These are phyloP conservation scores for Phrixothrix hirtus DNA, from an alignment of 2,888 invertebrate genomes.

Conservation along the genomic window DNA sequence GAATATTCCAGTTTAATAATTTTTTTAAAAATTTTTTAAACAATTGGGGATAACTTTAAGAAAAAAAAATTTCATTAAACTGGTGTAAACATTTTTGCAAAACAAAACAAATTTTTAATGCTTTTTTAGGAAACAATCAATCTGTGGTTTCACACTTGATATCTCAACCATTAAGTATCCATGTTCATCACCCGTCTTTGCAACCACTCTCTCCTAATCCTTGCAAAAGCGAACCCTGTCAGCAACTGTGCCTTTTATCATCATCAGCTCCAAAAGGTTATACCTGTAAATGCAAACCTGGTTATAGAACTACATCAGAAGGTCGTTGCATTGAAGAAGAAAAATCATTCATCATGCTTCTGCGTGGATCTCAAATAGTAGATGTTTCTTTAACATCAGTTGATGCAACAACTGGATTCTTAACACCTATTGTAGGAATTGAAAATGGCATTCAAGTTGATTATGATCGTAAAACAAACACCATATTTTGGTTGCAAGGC, in stretches of 20 bases:
- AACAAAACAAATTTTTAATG: no score
- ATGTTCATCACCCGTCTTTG: constrained; percentile 91
- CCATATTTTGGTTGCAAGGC: constrained; percentile 85
- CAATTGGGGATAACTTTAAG: no score
- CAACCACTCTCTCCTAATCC: constrained; percentile 83
- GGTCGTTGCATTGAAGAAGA: constrained; percentile 84
- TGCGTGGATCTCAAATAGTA: constrained; percentile 87
- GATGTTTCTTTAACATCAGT: constrained; percentile 79
- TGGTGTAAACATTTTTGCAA: no score
- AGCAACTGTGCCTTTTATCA: constrained; percentile 90
- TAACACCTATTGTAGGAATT: constrained; percentile 87
- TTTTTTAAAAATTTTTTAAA: no score
- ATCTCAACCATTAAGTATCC: constrained; percentile 92
- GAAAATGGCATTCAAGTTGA: constrained; percentile 88
- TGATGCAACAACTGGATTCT: constrained; percentile 74
- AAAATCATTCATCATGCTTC: constrained; percentile 84
- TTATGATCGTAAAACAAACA: constrained; percentile 84
- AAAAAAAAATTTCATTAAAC: no score
- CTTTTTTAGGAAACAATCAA: constrained; percentile 75
- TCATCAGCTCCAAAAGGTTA: constrained; percentile 72
- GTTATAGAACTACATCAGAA: constrained; percentile 68
- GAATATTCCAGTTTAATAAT: background rate
- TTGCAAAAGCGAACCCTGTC: constrained; percentile 75
- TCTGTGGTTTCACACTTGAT: constrained; percentile 93
- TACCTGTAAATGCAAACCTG: constrained; percentile 90